Evolutionary conservation across 30 jellyfish, hydroid and myxozoan species (phyloP).

Genomic region (Pseudorhiza aurosa): DNA sequence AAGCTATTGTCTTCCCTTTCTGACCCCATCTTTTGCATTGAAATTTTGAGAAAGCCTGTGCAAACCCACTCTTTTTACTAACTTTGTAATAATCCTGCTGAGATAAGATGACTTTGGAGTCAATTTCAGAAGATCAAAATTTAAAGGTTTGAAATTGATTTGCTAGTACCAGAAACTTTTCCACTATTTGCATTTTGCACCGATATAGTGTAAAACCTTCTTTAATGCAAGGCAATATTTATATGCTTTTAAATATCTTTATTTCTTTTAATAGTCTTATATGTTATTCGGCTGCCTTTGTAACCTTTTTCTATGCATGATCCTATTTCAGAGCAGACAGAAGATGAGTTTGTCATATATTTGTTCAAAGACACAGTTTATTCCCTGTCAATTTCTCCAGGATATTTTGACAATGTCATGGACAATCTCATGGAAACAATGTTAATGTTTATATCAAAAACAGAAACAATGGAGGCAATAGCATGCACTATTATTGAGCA

Average conservation of each 20-base stretch:
- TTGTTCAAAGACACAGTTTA: constrained; percentile 6
- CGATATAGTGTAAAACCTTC: neutral
- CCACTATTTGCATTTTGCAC: too few species aligned
- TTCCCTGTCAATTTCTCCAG: constrained; percentile 14
- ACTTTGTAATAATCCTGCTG: too few species aligned
- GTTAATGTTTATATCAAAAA: neutral
- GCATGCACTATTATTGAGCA: constrained; percentile 21
- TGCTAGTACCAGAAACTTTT: too few species aligned
- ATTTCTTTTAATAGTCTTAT: neutral
- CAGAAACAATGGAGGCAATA: constrained; percentile 21
- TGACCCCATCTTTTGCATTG: too few species aligned
- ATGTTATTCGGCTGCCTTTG: neutral
- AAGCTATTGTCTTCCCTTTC: too few species aligned
- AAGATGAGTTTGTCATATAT: constrained; percentile 26
- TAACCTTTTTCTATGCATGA: neutral
- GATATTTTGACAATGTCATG: constrained; percentile 13
- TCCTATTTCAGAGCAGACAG: neutral
- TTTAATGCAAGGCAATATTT: neutral
- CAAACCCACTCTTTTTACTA: too few species aligned
- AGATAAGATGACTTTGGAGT: too few species aligned
- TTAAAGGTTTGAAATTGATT: too few species aligned
- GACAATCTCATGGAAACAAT: constrained; percentile 4
- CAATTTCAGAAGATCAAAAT: too few species aligned
- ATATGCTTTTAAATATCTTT: neutral
- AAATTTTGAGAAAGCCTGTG: too few species aligned